Percentiles rank a stretch among this genome's conserved stretches.
These are phyloP conservation scores for Samia ricini DNA, from an alignment of 1,140 invertebrate genomes.

Conservation along the genomic window DNA sequence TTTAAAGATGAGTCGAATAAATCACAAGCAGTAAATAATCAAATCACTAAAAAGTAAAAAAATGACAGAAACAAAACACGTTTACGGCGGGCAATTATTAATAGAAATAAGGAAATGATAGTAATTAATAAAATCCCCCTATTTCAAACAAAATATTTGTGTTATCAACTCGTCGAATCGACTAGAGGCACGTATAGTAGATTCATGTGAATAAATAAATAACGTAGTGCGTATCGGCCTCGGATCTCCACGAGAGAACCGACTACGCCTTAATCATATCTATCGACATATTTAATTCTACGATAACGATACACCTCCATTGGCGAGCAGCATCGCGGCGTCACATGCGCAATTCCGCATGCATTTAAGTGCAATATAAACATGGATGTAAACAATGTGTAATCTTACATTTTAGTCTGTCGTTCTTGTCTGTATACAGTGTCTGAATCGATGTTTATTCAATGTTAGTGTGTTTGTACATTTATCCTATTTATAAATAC, in stretches of 20 bases:
- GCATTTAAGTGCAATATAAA: too few relatives aligned
- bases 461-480: too few relatives aligned
- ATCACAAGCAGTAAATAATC: not conserved
- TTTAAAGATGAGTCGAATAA: not conserved
- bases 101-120: not conserved
- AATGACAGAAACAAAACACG: not conserved
- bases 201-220: conserved; percentile 1
- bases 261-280: not conserved
- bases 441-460: too few relatives aligned
- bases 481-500: too few relatives aligned
- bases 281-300: not conserved
- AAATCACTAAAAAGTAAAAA: not conserved
- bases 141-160: not conserved
- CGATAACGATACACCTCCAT: not conserved
- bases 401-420: too few relatives aligned
- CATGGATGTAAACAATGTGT: too few relatives aligned
- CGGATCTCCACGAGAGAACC: not conserved
- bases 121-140: not conserved
- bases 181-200: not conserved
- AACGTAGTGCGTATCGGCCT: not conserved
- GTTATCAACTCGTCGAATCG: not conserved
- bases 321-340: not conserved
- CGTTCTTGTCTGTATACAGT: too few relatives aligned
- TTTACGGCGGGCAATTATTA: not conserved
- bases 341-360: not conserved